Percentiles rank a stretch among this genome's conserved stretches.
Conservation (phyloP, 1,140 invertebrate species). For the Drosophila baimaii region DNA sequence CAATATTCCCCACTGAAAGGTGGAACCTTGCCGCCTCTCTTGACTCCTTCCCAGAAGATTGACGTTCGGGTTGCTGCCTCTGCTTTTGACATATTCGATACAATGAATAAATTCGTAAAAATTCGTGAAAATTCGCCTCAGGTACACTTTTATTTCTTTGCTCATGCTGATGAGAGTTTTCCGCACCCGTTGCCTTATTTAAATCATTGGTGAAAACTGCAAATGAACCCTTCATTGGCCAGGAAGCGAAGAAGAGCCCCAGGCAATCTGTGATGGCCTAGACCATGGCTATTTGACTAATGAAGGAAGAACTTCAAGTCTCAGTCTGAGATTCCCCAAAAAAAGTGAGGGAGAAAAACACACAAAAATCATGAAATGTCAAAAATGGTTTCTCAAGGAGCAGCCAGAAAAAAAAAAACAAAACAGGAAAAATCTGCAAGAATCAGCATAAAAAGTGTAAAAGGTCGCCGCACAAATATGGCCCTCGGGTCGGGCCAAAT, state of each 20-base stretch:
- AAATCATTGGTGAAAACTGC: constrained; percentile 52
- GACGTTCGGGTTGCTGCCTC: constrained; percentile 11
- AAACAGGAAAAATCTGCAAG: constrained; percentile 44
- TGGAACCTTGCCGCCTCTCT: constrained; percentile 9
- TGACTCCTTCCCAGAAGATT: constrained; percentile 10
- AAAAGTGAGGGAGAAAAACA: constrained; percentile 25
- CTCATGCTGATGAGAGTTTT: constrained; percentile 55
- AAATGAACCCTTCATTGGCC: constrained; percentile 56
- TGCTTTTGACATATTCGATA: constrained; percentile 53
- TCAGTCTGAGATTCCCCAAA: constrained; percentile 37
- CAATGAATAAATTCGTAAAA: constrained; percentile 35
- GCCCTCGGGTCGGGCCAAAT: constrained; percentile 41
- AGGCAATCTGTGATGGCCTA: constrained; percentile 36
- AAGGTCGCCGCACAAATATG: constrained; percentile 53
- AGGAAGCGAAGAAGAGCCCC: constrained; percentile 16
- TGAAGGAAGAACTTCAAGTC: constrained; percentile 22
- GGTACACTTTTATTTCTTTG: constrained; percentile 46
- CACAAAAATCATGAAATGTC: constrained; percentile 46
- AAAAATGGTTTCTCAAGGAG: constrained; percentile 14
- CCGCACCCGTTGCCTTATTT: constrained; percentile 12
- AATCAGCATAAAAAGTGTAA: constrained; percentile 69
- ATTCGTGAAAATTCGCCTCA: constrained; percentile 39
- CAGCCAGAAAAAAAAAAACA: constrained; percentile 4
- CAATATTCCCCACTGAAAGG: not conserved
- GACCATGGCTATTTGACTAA: constrained; percentile 61